Base-by-base conservation (phyloP, 2,797 vertebrate species). In the Rhynchotus rufescens region DNA sequence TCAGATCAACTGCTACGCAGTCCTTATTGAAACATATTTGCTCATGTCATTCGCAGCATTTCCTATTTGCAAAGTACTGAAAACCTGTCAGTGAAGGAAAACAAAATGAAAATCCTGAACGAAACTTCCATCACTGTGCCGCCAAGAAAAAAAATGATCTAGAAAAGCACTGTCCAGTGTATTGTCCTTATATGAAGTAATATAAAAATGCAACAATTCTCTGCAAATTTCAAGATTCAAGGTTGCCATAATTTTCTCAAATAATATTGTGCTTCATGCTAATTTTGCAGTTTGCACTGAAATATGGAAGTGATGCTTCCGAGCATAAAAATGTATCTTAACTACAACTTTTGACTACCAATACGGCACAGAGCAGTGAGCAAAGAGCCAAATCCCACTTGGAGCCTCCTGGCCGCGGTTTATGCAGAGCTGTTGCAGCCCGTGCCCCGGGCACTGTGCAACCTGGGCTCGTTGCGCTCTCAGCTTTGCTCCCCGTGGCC, bases 361-460 rank as follows among this genome's bases (percentile, higher is more conserved):
- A 74, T 74, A 9, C 23, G 49, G 38, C 1, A 3, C 10, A 38
- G 67, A 71, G 15, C 64, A 38, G 16, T 49, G 81, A 90, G 47
- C 9, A 49, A 65, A n/a, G 16, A 57, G 74, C 59, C 2, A 16
- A 8, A 30, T 10, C 1, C 28, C 52, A 67, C 40, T 21, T 21
- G 0, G 1, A 6, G 34, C 3, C 13, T 72, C 45, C 6, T 10
- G 14, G 6, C 19, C n/a, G 15, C 13, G 9, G 23, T 69, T 40
- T 49, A 26, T 38, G 52, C 38, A 49, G 44, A 86, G 44, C 9
- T 81, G 17, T 61, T 59, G 32, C 30, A 34, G 57, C 9, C 40
- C 12, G 30, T 16, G 7, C 51, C 25, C 13, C 26, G 2, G 42
- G 34, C 47, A 42, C 26, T 0, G 14, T 0, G 2, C 22, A 11